A percentile compares a stretch with the other conserved stretches of the same genome.
Conservation (phyloP, 2,888 invertebrate genomes). For the Bruchidius siliquastri region DNA sequence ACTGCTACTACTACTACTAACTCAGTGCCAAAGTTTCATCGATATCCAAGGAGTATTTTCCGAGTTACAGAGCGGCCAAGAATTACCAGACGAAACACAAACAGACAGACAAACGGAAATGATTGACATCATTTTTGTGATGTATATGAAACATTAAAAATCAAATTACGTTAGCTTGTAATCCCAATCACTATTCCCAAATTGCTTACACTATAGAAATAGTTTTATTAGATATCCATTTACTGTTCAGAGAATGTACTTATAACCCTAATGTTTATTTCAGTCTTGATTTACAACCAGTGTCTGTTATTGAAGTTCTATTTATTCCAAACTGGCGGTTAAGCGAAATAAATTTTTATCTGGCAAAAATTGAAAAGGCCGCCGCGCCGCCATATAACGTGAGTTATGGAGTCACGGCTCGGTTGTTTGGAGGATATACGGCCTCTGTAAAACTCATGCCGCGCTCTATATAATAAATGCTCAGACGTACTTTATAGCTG, state of each 20-base stretch:
- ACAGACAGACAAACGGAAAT: no score
- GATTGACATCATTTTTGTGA: no score
- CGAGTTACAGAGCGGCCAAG: no score
- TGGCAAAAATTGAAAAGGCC: constrained; percentile 35
- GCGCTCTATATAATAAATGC: constrained; percentile 44
- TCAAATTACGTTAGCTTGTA: background rate
- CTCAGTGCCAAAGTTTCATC: no score
- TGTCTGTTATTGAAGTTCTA: constrained; percentile 7
- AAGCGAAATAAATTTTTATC: constrained; percentile 23
- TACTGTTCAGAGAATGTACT: background rate
- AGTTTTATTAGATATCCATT: no score
- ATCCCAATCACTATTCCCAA: no score
- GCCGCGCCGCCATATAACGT: constrained; percentile 40
- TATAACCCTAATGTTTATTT: background rate
- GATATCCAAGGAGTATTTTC: no score
- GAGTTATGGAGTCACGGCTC: constrained; percentile 39
- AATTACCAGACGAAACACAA: no score
- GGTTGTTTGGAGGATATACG: constrained; percentile 38
- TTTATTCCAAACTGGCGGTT: constrained; percentile 14
- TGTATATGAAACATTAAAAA: no score
- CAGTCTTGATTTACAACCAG: constrained; percentile 2
- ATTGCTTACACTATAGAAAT: no score
- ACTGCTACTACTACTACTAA: no score
- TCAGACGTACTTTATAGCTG: constrained; percentile 44
- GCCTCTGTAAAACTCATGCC: constrained; percentile 40